Evolutionary conservation across 2,888 invertebrate genomes (phyloP), one percentile per base, ranked within the genome.

Genomic region (Eupsilia transversa): DNA sequence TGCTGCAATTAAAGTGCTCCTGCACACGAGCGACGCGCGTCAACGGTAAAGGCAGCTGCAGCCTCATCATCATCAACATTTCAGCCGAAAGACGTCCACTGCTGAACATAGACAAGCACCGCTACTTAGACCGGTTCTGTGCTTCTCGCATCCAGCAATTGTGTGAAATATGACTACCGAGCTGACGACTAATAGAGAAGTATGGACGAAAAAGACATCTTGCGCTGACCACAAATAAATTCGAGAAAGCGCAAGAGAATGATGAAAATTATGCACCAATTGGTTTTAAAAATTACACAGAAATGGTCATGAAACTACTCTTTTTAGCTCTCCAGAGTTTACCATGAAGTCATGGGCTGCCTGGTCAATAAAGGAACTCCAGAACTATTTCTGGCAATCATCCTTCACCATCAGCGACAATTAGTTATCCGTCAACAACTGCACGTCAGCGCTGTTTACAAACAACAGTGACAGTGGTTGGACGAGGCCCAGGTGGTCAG

Each of bases 371-470:
- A 67, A 35, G 2, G 35, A 35, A 54, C 14, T 35, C 12, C 17
- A 38, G 10, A 60, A 30, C 20, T 5, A 35, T 30, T 70, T 30
- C 35, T 76, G 49, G 79, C 59, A 68, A 14, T 20, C 20, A 41
- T n/a, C 17, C 5, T 46, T 35, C 52, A 35, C 27, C 33, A 17
- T 20, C 12, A 17, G 49, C 57, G 68, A 46, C 41, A 67, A 67
- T 70, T 65, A 64, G 83, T 49, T 64, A 27, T 59, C 56, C 66
- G 70, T 61, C 81, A 79, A 83, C 74, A 74, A 72, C 23, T 27
- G 30, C 46, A 69, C 70, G 81, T 80, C 77, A 80, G 63, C 54
- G 52, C 63, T 80, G 84, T 70, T 72, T 61, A 74, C 70, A 79
- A 61, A 49, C 41, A 63, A n/a, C 9, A 38, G 14, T 68, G 84